Conservation (phyloP, 2,113 vertebrate genomes). For the Sylvilagus bachmani region DNA sequence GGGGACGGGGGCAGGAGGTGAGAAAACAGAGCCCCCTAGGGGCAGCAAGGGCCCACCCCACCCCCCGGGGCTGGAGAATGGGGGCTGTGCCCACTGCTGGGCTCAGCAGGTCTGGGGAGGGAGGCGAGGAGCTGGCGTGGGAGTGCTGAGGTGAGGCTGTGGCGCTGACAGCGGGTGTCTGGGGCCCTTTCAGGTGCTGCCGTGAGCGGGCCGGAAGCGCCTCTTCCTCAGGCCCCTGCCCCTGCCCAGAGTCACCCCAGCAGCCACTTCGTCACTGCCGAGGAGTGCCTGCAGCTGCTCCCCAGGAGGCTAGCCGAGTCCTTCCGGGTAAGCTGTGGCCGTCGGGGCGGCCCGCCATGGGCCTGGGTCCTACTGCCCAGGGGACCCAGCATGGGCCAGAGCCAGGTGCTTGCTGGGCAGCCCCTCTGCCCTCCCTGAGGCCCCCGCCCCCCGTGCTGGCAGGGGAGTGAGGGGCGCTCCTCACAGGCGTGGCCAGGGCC, state of each 20-base stretch:
- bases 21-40: no score
- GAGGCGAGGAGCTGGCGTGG: no score
- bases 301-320: conserved; percentile 82
- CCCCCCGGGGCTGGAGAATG: fast-evolving
- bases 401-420: not conserved
- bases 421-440: not conserved
- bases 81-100: no score
- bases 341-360: no score
- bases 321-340: conserved; percentile 78
- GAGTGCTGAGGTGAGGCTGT: no score
- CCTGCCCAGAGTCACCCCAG: conserved; percentile 19
- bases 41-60: no score
- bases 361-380: not conserved
- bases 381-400: not conserved
- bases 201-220: not conserved
- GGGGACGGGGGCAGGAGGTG: fast-evolving
- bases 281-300: conserved; percentile 85
- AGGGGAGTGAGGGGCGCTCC: not conserved
- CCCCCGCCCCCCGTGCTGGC: not conserved
- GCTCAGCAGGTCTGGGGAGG: no score
- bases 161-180: not conserved
- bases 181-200: conserved; percentile 64
- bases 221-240: not conserved
- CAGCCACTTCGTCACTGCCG: conserved; percentile 76
- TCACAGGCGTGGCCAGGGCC: not conserved